These are phyloP conservation scores for Campoplex capitator DNA, from an alignment of 2,888 invertebrate species.

Conservation along the genomic window DNA sequence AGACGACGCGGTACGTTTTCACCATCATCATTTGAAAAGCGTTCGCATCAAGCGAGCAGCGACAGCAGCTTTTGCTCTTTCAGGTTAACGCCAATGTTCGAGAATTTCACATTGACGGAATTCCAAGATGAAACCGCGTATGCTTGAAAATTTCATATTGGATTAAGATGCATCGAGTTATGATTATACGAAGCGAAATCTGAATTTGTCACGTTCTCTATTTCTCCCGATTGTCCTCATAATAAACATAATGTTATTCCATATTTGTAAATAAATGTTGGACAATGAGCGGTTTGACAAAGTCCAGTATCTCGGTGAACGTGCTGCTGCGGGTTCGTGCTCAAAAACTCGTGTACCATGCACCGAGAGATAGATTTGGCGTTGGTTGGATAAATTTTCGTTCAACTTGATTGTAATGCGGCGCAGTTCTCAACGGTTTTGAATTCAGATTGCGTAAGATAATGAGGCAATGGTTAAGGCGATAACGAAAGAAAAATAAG, in stretches of 20 bases:
- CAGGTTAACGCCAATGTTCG: not conserved
- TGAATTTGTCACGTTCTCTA: not conserved
- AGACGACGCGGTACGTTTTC: slow-evolving; percentile 39
- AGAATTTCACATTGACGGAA: slow-evolving; percentile 28
- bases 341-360: too few species aligned
- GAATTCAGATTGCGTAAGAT: not conserved
- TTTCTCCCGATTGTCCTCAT: not conserved
- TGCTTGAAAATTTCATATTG: slow-evolving; percentile 12
- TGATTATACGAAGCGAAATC: not conserved
- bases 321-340: too few species aligned
- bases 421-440: too few species aligned
- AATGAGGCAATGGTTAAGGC: not conserved
- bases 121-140: slow-evolving; percentile 32
- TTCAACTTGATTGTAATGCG: too few species aligned
- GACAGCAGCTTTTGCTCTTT: slow-evolving; percentile 13
- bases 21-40: slow-evolving; percentile 41
- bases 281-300: too few species aligned
- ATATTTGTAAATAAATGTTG: not conserved
- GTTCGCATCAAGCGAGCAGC: slow-evolving; percentile 25
- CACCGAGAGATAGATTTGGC: too few species aligned
- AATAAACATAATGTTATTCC: not conserved
- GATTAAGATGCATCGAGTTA: not conserved
- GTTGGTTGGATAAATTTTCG: too few species aligned
- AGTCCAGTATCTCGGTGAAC: too few species aligned
- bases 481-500: not conserved